phyloP scores from a whole-genome alignment of 2,113 vertebrate species.

The Cryptomyrus ogoouensis region DNA sequence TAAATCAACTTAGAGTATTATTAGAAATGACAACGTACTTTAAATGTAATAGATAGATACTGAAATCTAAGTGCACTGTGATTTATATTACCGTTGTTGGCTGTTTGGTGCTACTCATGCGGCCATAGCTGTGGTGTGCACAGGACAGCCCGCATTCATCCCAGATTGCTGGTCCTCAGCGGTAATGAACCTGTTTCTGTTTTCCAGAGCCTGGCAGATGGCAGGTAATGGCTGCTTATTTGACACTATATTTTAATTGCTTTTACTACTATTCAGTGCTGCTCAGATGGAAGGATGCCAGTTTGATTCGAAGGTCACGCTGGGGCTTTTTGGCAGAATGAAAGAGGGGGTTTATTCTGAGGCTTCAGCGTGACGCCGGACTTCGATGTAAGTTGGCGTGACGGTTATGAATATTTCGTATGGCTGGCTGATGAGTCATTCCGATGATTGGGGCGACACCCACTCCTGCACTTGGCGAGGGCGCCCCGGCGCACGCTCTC shows the following conservation, averaged over 20 bases:
- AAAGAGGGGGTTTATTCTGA: neutral
- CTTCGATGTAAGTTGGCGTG: neutral
- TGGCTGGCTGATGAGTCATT: conserved; percentile 5
- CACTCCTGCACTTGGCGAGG: neutral
- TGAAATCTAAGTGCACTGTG: neutral
- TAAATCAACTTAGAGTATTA: conserved; percentile 18
- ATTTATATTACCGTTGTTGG: neutral
- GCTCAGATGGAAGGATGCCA: conserved; percentile 34
- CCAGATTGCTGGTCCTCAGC: conserved; percentile 39
- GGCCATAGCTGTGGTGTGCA: conserved; percentile 22
- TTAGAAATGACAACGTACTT: conserved; percentile 21
- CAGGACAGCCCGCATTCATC: conserved; percentile 35
- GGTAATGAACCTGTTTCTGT: conserved; percentile 42
- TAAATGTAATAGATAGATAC: neutral
- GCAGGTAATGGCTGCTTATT: conserved; percentile 44
- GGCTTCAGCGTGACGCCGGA: neutral
- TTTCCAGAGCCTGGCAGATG: conserved; percentile 38
- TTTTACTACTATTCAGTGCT: conserved; percentile 26
- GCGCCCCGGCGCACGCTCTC: neutral
- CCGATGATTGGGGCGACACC: neutral
- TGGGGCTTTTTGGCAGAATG: conserved; percentile 18
- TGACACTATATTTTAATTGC: conserved; percentile 44
- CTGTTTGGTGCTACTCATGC: neutral
- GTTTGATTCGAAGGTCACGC: conserved; percentile 38
- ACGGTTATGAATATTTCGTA: neutral